Evolutionary conservation across 1,140 invertebrate genomes (phyloP), one percentile per base, ranked within the genome.

Genomic region (Habropoda laboriosa): DNA sequence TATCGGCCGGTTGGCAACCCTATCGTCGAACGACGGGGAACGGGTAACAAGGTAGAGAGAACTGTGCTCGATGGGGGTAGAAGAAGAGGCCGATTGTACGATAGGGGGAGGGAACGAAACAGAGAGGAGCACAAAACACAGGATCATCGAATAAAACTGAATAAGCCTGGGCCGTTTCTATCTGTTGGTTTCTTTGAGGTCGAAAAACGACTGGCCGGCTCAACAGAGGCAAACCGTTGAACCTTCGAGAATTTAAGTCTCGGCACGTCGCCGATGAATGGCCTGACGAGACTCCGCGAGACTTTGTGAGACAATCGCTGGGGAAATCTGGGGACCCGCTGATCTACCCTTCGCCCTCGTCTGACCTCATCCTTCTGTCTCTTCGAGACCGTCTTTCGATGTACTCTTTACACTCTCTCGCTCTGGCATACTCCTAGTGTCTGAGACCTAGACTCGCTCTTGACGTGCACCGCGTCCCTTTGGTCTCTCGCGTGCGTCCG

Each of bases 241-340:
- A 87, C 87, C 88, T 86, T 83, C 79, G 67, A 88, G 87, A 89
- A 85, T 90, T 79, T 79, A 87, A 93, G 90, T 93, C 92, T 89
- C 88, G 89, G 89, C 92, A 93, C 92, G 92, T 93, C 90, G 90
- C 79, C 91, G 89, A 92, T 93, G 91, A 92, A 93, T 92, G 90
- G 90, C 90, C 91, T 90, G 92, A 92, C 92, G 90, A 91, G 89
- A 90, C 90, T 91, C 87, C 85, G 85, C 82, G 88, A 89, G 90
- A 89, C 89, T 90, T 88, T 88, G 88, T 89, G 89, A 93, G 91
- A 92, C 92, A 93, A 93, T 92, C 92, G 90, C 92, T 92, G 87
- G 91, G 91, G 92, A 93, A 93, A 93, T 93, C 91, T 92, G 89
- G 87, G 86, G 83, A 86, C 86, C 84, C 85, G 87, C 82, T 92